Percentiles rank a stretch among this genome's conserved stretches.
These are phyloP conservation scores for Tetragonula clypearis DNA, from an alignment of 1,140 invertebrate species.

Conservation along the genomic window DNA sequence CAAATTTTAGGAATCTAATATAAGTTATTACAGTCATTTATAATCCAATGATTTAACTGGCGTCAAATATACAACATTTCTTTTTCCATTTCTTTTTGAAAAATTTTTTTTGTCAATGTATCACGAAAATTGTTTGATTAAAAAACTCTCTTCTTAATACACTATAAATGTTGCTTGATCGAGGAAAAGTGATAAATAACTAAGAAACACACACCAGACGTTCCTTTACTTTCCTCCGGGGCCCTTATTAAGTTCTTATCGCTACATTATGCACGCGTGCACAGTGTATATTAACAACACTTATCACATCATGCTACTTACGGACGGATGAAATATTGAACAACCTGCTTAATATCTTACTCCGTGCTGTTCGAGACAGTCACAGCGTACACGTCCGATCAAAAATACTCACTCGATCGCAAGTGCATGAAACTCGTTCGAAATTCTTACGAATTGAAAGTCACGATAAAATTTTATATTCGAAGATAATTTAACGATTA, in stretches of 20 bases:
- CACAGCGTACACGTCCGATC: not conserved
- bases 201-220: not conserved
- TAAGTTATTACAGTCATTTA: too few species aligned
- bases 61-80: too few species aligned
- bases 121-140: too few species aligned
- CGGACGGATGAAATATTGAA: slow-evolving; percentile 39
- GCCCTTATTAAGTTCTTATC: slow-evolving; percentile 25
- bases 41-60: too few species aligned
- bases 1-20: too few species aligned
- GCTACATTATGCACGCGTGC: slow-evolving; percentile 22
- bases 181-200: not conserved
- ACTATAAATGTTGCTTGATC: not conserved
- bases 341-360: slow-evolving; percentile 23
- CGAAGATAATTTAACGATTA: not conserved
- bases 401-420: not conserved
- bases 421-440: not conserved
- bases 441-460: not conserved
- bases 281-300: slow-evolving; percentile 37
- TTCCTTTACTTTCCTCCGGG: not conserved
- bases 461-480: not conserved
- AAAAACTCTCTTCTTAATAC: too few species aligned
- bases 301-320: slow-evolving; percentile 35
- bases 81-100: too few species aligned
- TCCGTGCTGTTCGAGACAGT: not conserved
- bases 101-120: too few species aligned